Conservation (phyloP, 2,113 vertebrate species). For the Xenopus laevis region DNA sequence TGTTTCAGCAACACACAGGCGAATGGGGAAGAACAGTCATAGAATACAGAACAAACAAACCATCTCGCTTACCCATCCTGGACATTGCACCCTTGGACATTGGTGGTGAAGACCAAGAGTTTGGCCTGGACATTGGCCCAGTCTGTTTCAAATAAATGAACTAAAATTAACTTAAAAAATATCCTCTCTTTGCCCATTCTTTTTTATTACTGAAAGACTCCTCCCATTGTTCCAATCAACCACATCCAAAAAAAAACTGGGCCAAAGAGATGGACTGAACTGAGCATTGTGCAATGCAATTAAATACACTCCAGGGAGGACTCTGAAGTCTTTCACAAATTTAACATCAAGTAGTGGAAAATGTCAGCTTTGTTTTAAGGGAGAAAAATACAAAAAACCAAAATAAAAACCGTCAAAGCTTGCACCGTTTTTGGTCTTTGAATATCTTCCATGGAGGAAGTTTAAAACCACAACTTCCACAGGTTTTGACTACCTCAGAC, state of each 20-base stretch:
- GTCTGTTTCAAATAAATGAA: conserved; percentile 99
- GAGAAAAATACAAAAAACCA: conserved; percentile 76
- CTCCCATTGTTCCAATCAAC: conserved; percentile 85
- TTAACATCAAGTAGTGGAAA: conserved; percentile 87
- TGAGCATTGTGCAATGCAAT: conserved; percentile 94
- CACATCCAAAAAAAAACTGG: conserved; percentile 88
- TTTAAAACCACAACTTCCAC: conserved; percentile 93
- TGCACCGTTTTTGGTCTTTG: conserved; percentile 98
- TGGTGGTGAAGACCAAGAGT: conserved; percentile 90
- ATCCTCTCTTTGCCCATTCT: conserved; percentile 83
- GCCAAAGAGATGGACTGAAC: conserved; percentile 88
- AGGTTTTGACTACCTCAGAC: conserved; percentile 98
- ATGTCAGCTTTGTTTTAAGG: conserved; percentile 93
- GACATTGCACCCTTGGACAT: conserved; percentile 99
- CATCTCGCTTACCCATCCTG: conserved; percentile 94
- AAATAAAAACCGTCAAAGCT: conserved; percentile 98
- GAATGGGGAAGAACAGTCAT: conserved; percentile 95
- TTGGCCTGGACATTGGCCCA: conserved; percentile 95
- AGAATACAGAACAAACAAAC: conserved; percentile 98
- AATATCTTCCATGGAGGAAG: conserved; percentile 97
- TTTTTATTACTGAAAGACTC: conserved; percentile 86
- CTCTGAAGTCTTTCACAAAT: conserved; percentile 75
- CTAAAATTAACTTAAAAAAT: conserved; percentile 77
- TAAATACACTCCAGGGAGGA: conserved; percentile 83
- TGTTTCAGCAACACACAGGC: conserved; percentile 87